Evolutionary conservation across 2,888 invertebrate genomes (phyloP).

Genomic region (Yponomeuta malinellus): DNA sequence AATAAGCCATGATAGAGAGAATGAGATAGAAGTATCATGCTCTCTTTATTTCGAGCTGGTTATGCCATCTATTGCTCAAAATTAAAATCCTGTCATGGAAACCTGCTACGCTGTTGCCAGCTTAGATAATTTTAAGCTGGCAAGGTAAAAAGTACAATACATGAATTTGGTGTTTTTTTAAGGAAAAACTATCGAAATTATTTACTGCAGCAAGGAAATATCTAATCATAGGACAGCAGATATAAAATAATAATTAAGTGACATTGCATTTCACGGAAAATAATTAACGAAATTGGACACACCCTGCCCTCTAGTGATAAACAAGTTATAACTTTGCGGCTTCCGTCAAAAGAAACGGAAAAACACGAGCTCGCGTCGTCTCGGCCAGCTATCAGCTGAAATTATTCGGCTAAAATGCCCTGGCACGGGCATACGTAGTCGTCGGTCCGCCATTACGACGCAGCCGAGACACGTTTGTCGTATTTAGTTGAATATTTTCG

Average conservation of each 20-base stretch:
- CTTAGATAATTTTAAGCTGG: not conserved
- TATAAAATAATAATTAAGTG: not conserved
- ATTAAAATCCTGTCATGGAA: not conserved
- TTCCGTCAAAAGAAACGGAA: slow-evolving; percentile 74
- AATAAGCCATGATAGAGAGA: not conserved
- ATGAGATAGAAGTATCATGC: not conserved
- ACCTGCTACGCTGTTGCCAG: slow-evolving; percentile 3
- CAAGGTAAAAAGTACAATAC: not conserved
- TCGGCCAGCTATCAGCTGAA: slow-evolving; percentile 75
- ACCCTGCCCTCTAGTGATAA: slow-evolving; percentile 44
- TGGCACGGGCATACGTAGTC: slow-evolving; percentile 78
- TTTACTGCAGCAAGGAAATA: not conserved
- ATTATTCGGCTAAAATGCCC: slow-evolving; percentile 78
- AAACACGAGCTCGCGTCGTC: slow-evolving; percentile 74
- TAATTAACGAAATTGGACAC: not conserved
- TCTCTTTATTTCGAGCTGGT: not conserved
- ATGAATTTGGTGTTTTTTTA: not conserved
- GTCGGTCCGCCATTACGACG: slow-evolving; percentile 77
- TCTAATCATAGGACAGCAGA: not conserved
- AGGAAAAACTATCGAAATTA: too few species aligned
- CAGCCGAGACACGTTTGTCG: slow-evolving; percentile 77
- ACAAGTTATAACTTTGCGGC: slow-evolving; percentile 38
- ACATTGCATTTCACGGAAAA: not conserved
- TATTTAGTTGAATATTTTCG: slow-evolving; percentile 77
- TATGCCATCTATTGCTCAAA: slow-evolving; percentile 29